A percentile compares a stretch with the other conserved stretches of the same genome.
Evolutionary conservation across 2,113 vertebrate genomes (phyloP).

Genomic region (Parotia lawesii): DNA sequence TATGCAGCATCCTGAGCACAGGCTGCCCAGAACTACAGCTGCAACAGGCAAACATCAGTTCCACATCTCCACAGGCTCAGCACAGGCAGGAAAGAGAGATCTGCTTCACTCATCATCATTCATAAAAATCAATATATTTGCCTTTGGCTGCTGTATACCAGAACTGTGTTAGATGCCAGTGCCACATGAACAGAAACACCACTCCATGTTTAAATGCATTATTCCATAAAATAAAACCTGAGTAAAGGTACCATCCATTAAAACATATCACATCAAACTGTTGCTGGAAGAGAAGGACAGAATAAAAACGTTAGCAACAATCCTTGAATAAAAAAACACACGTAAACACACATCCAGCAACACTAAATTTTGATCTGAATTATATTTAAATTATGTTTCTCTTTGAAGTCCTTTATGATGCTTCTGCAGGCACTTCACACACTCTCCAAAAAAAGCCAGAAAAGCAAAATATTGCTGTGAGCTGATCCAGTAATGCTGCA

Average conservation of each 20-base stretch:
- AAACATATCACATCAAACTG: slow-evolving; percentile 1
- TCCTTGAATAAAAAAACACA: neutral
- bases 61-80: slow-evolving; percentile 10
- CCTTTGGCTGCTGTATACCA: slow-evolving; percentile 35
- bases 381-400: slow-evolving; percentile 5
- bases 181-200: neutral
- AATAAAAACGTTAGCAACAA: neutral
- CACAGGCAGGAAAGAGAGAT: neutral
- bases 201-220: slow-evolving; percentile 18
- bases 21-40: neutral
- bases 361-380: neutral
- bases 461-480: neutral
- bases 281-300: neutral
- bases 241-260: neutral
- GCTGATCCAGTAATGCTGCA: rapidly evolving
- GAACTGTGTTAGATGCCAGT: neutral
- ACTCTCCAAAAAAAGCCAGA: neutral
- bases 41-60: slow-evolving; percentile 13
- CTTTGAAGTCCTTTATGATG: neutral
- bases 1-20: neutral
- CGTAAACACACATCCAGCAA: neutral
- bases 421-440: neutral
- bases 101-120: slow-evolving; percentile 31
- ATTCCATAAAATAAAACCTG: slow-evolving; percentile 27
- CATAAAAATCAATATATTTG: slow-evolving; percentile 51